These are phyloP conservation scores for Gallinago solitaria DNA, from an alignment of 2,797 vertebrate species.

Conservation along the genomic window DNA sequence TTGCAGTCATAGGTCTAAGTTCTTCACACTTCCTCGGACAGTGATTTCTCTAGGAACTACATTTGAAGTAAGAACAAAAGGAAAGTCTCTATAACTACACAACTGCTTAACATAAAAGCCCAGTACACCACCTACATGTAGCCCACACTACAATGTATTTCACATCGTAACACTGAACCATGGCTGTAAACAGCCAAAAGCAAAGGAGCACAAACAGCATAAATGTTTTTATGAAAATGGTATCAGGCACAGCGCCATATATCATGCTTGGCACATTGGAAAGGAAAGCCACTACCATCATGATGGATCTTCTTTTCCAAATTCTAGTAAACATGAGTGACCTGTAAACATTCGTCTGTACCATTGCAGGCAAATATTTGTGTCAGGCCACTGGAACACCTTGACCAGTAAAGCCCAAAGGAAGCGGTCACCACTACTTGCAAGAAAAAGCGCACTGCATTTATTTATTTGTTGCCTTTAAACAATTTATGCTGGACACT, in stretches of 20 bases:
- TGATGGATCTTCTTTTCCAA: not conserved
- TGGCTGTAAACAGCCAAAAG: accelerated
- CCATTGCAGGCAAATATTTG: not conserved
- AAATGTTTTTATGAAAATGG: not conserved
- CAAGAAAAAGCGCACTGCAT: not conserved
- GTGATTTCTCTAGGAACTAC: not conserved
- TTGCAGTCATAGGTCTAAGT: not conserved
- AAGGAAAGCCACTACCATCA: not conserved
- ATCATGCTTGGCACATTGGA: not conserved
- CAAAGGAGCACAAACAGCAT: not conserved
- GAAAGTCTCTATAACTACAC: not conserved
- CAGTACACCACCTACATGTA: accelerated
- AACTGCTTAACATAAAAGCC: not conserved
- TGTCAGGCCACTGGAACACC: not conserved
- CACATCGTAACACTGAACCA: not conserved
- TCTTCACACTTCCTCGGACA: not conserved
- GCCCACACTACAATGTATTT: accelerated
- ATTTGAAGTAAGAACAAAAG: not conserved
- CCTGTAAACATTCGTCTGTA: not conserved
- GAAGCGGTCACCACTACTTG: too few relatives aligned
- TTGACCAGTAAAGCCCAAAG: not conserved
- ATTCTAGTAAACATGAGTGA: accelerated
- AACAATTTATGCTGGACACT: not conserved
- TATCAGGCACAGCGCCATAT: not conserved
- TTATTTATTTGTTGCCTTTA: not conserved